Evolutionary conservation across 2,888 invertebrate species (phyloP).

Genomic region (Dusona sp.): DNA sequence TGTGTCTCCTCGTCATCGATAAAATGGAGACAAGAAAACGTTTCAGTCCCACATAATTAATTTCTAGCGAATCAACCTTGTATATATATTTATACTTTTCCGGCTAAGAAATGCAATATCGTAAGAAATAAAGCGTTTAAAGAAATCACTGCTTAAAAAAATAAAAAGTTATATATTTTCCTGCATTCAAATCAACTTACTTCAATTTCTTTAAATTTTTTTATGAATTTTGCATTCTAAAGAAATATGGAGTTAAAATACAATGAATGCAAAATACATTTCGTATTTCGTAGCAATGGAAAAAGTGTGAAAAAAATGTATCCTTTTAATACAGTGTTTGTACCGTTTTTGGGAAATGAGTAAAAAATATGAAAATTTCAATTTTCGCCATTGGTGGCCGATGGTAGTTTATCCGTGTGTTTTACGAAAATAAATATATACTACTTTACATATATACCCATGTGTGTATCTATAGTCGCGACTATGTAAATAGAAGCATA

Average conservation of each 20-base stretch:
- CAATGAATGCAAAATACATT: too few species aligned
- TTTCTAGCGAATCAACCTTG: background rate
- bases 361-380: constrained; percentile 9
- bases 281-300: too few species aligned
- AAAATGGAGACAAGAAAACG: background rate
- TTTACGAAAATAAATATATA: background rate
- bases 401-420: background rate
- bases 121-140: too few species aligned
- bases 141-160: too few species aligned
- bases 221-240: too few species aligned
- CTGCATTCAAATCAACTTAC: too few species aligned
- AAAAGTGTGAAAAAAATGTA: background rate
- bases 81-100: background rate
- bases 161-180: too few species aligned
- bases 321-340: background rate
- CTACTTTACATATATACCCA: too few species aligned
- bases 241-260: too few species aligned
- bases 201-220: too few species aligned
- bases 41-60: background rate
- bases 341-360: background rate
- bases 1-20: constrained; percentile 9
- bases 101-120: background rate
- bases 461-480: background rate
- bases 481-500: background rate
- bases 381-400: background rate